Conservation (phyloP, 2,888 invertebrate species). For the Eulithis testata region DNA sequence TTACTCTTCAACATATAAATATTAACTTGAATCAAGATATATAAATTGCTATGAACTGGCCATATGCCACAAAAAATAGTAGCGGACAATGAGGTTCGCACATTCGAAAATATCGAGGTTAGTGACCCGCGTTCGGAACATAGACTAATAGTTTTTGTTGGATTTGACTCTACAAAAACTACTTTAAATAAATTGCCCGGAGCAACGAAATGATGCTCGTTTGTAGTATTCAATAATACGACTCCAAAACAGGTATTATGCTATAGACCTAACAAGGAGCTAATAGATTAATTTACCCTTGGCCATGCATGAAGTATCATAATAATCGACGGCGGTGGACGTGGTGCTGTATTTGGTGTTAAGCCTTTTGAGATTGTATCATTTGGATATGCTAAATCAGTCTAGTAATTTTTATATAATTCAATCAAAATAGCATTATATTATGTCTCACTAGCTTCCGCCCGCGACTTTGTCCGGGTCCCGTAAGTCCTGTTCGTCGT, state of each 20-base stretch:
- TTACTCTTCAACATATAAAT: neutral
- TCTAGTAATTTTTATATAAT: no score
- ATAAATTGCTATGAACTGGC: constrained; percentile 66
- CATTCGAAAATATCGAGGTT: constrained; percentile 78
- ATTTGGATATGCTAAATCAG: no score
- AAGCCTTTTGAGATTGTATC: no score
- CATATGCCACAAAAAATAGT: constrained; percentile 76
- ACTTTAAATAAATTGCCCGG: constrained; percentile 64
- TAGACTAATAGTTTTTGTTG: constrained; percentile 74
- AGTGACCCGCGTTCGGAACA: constrained; percentile 68
- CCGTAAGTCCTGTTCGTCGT: no score
- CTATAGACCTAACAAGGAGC: constrained; percentile 20
- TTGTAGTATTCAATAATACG: constrained; percentile 41
- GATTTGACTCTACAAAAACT: constrained; percentile 68
- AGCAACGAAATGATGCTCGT: constrained; percentile 61
- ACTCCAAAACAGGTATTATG: constrained; percentile 30
- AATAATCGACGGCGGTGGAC: neutral
- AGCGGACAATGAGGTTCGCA: constrained; percentile 79
- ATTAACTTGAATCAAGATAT: constrained; percentile 15
- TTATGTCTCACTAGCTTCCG: no score
- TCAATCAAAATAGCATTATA: no score
- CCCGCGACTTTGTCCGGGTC: no score
- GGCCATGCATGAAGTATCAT: constrained; percentile 7
- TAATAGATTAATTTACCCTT: constrained; percentile 15
- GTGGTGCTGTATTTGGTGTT: neutral